A percentile compares a stretch with the other conserved stretches of the same genome.
Evolutionary conservation across 2,797 vertebrate species (phyloP).

Genomic region (Anabas testudineus): DNA sequence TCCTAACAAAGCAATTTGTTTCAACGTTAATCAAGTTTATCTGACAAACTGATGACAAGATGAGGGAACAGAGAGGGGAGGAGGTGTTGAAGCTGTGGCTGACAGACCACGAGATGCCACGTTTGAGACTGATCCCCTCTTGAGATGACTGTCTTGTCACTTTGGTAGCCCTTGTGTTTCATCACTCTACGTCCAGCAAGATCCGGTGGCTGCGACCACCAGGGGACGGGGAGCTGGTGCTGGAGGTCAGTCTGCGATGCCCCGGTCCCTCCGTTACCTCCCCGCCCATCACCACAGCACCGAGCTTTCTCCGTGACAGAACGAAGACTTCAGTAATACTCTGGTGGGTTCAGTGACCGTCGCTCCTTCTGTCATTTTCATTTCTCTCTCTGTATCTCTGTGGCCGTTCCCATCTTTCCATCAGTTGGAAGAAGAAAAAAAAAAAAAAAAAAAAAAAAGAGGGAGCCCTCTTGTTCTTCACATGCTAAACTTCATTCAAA

Average conservation of each 20-base stretch:
- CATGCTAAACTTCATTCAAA: slow-evolving; percentile 81
- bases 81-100: slow-evolving; percentile 54
- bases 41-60: slow-evolving; percentile 70
- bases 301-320: slow-evolving; percentile 83
- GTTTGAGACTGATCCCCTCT: slow-evolving; percentile 78
- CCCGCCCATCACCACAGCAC: slow-evolving; percentile 37
- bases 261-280: slow-evolving; percentile 20
- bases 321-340: slow-evolving; percentile 84
- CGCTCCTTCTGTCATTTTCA: slow-evolving; percentile 71
- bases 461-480: slow-evolving; percentile 69
- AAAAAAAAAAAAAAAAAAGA: slow-evolving; percentile 42
- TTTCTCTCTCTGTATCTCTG: slow-evolving; percentile 47
- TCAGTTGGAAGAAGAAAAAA: too few relatives aligned
- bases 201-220: slow-evolving; percentile 76
- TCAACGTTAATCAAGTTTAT: slow-evolving; percentile 1
- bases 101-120: slow-evolving; percentile 82
- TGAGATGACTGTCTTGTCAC: slow-evolving; percentile 88
- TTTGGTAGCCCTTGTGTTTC: slow-evolving; percentile 83
- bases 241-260: slow-evolving; percentile 66
- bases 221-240: slow-evolving; percentile 68
- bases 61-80: slow-evolving; percentile 51
- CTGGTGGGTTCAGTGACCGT: slow-evolving; percentile 78
- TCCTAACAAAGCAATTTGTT: not conserved
- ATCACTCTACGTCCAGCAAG: slow-evolving; percentile 64
- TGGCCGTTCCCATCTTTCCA: slow-evolving; percentile 54